Evolutionary conservation across 1,140 invertebrate genomes (phyloP), one percentile per base, ranked within the genome.

Genomic region (Maconellicoccus hirsutus): DNA sequence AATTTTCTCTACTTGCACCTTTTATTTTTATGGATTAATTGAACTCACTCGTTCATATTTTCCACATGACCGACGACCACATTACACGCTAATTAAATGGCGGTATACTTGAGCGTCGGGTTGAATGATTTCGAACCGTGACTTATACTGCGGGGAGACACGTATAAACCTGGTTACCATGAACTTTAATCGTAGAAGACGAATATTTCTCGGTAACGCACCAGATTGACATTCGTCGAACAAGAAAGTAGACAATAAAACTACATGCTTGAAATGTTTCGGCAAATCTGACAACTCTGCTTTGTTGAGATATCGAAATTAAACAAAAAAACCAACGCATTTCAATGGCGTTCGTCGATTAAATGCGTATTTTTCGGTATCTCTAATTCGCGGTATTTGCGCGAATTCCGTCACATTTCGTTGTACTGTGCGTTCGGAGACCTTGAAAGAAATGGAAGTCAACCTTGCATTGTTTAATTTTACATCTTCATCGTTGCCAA

Each of bases 81-180:
- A 52, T 52, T 52, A 52, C n/a, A 52, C 42, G 42, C 12, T 52
- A 52, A 52, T 52, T 52, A 52, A 52, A 52, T 52, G 42, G 42
- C 42, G 42, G 42, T 16, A 19, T 52, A 52, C 29, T 33, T 33
- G 4, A 16, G 3, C n/a, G 10, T 52, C 16, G 42, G n/a, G 42
- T 52, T 52, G 42, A 52, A 52, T 52, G 42, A 52, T 52, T 52
- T 52, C n/a, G n/a, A 52, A 52, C 12, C 42, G 42, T 52, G 42
- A 52, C 42, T 52, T 52, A 52, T 52, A 16, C 42, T 16, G 42
- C 42, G 42, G n/a, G 12, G 10, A 52, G 42, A 52, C 42, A 52
- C 10, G n/a, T 52, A 52, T 52, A 16, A 52, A 52, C 42, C n/a
- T 19, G 42, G n/a, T 52, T 52, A 52, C 42, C 42, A 19, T 52